Conservation (phyloP, 1,140 invertebrate species). For the Apis mellifera region DNA sequence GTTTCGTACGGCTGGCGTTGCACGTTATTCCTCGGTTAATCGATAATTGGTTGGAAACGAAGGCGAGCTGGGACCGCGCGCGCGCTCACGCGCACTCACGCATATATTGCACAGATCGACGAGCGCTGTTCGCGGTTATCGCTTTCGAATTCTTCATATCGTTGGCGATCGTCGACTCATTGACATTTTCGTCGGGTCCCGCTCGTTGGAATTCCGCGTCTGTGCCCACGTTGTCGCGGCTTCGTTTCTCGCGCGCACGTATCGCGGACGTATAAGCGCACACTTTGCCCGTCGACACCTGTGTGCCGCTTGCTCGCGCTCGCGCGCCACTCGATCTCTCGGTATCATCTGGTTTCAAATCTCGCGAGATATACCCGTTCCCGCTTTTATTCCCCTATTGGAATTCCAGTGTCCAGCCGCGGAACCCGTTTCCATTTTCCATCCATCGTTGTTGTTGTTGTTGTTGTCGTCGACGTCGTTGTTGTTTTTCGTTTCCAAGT, state of each 20-base stretch:
- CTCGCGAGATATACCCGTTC: background rate
- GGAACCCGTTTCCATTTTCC: background rate
- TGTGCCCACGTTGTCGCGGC: slow-evolving; percentile 56
- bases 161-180: slow-evolving; percentile 63
- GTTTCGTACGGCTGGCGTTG: too few relatives aligned
- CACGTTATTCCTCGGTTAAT: too few relatives aligned
- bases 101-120: background rate
- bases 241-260: slow-evolving; percentile 52
- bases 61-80: background rate
- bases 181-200: slow-evolving; percentile 66
- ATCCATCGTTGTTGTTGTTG: too few relatives aligned
- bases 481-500: too few relatives aligned
- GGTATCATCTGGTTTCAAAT: slow-evolving; percentile 19
- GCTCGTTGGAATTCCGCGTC: slow-evolving; percentile 64
- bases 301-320: slow-evolving; percentile 18
- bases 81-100: slow-evolving; percentile 24
- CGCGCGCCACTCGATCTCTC: background rate
- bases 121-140: slow-evolving; percentile 47
- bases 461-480: too few relatives aligned
- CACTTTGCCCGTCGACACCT: too few relatives aligned
- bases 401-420: background rate
- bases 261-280: too few relatives aligned
- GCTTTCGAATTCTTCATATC: slow-evolving; percentile 63
- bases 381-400: background rate
- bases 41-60: too few relatives aligned